These are phyloP conservation scores for Sympetrum striolatum DNA, from an alignment of 2,888 invertebrate species.

Conservation along the genomic window DNA sequence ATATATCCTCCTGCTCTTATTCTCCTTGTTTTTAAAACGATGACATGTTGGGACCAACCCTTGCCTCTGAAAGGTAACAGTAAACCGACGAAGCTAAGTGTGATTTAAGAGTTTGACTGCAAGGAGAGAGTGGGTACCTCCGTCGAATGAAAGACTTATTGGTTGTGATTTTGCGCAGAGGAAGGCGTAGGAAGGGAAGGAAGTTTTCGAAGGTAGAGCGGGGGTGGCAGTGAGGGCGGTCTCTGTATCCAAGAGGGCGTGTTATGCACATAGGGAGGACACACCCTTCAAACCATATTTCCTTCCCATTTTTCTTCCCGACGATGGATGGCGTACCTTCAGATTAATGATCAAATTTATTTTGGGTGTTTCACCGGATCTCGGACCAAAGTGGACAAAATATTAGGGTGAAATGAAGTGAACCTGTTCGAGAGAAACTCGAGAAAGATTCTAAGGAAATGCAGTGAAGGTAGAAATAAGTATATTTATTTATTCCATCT, in stretches of 20 bases:
- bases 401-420: too few species aligned
- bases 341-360: conserved; percentile 3
- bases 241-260: neutral
- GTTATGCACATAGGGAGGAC: neutral
- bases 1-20: too few species aligned
- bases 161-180: neutral
- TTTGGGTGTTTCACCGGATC: neutral
- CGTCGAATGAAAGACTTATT: neutral
- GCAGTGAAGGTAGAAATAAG: too few species aligned
- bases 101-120: neutral
- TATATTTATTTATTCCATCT: too few species aligned
- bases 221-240: neutral
- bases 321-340: neutral
- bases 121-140: neutral
- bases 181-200: neutral
- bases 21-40: too few species aligned
- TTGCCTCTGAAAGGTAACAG: too few species aligned
- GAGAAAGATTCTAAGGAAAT: too few species aligned
- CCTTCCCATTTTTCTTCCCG: neutral
- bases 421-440: too few species aligned
- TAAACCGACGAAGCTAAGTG: neutral
- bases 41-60: too few species aligned
- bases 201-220: neutral
- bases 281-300: neutral
- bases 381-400: too few species aligned